These are phyloP conservation scores for Halesus radiatus DNA, from an alignment of 1,140 invertebrate genomes.

Conservation along the genomic window DNA sequence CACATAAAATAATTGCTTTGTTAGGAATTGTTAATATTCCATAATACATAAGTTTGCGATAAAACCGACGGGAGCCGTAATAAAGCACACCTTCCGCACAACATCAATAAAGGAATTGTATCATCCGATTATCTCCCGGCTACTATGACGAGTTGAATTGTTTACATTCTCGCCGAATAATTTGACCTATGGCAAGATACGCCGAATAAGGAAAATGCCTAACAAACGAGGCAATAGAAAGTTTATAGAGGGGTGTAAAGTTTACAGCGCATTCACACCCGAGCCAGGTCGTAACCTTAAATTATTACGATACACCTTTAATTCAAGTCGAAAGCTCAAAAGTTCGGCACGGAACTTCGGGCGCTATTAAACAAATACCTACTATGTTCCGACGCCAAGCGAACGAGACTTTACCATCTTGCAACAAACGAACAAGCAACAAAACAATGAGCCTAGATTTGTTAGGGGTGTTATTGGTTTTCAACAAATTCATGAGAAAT, in stretches of 20 bases:
- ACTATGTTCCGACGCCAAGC: background rate
- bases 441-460: too few relatives aligned
- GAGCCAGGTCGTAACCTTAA: constrained; percentile 21
- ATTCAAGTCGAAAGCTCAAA: constrained; percentile 38
- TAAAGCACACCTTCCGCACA: too few relatives aligned
- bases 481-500: too few relatives aligned
- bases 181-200: constrained; percentile 33
- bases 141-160: too few relatives aligned
- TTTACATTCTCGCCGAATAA: background rate
- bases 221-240: constrained; percentile 36
- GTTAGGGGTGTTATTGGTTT: too few relatives aligned
- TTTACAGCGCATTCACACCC: constrained; percentile 40
- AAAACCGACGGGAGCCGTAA: too few relatives aligned
- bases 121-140: too few relatives aligned
- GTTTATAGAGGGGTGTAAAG: constrained; percentile 38
- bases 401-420: background rate
- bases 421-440: background rate
- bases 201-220: constrained; percentile 22
- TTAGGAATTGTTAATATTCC: too few relatives aligned
- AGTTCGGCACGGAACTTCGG: constrained; percentile 19
- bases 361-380: constrained; percentile 23
- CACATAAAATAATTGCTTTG: too few relatives aligned
- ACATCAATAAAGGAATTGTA: too few relatives aligned
- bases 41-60: too few relatives aligned
- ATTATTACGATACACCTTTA: constrained; percentile 43